Base-by-base conservation (phyloP, 2,113 vertebrate species). In the Hydrolagus affinis region DNA sequence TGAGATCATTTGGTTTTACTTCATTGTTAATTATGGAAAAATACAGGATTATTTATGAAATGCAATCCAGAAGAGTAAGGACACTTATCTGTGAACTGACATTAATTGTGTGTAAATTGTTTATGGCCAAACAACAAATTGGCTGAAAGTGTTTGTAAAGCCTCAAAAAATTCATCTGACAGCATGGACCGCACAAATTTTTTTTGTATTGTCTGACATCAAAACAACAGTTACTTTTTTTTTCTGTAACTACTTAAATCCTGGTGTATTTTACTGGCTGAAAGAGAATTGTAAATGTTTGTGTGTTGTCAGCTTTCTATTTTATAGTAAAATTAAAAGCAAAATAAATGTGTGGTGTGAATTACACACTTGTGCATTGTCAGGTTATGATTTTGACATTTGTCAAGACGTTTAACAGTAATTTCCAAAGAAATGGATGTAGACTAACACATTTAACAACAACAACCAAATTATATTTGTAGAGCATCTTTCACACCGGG, bases 181-280 rank as follows among this genome's bases (percentile, higher is more conserved):
- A 57, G n/a, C 59, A 60, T 64, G 28, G 14, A 32, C 25, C 78
- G 10, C 9, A 44, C 44, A 64, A 12, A 30, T 75, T 23, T 80
- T 44, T 59, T 6, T 83, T 83, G 23, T 17, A 19, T 78, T 64
- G 60, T 30, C 77, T 83, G 73, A 56, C 19, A 66, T 17, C 3
- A 83, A 66, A 30, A 62, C 30, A 60, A 28, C 62, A 66, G 4
- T 78, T 72, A 71, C 21, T 83, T 66, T 83, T 83, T 66, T 83
- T 44, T n/a, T 32, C 78, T 68, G 78, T 83, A 68, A 8, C 25
- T 44, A 44, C n/a, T n/a, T n/a, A 44, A 44, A 44, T 73, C 73
- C 19, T 21, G 30, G n/a, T 83, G n/a, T 28, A 83, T 64, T 83
- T 64, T 17, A 66, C 25, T 15, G 23, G 62, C 62, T 80, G 1